These are phyloP conservation scores for Dryadula phaetusa DNA, from an alignment of 2,888 invertebrate genomes.

Conservation along the genomic window DNA sequence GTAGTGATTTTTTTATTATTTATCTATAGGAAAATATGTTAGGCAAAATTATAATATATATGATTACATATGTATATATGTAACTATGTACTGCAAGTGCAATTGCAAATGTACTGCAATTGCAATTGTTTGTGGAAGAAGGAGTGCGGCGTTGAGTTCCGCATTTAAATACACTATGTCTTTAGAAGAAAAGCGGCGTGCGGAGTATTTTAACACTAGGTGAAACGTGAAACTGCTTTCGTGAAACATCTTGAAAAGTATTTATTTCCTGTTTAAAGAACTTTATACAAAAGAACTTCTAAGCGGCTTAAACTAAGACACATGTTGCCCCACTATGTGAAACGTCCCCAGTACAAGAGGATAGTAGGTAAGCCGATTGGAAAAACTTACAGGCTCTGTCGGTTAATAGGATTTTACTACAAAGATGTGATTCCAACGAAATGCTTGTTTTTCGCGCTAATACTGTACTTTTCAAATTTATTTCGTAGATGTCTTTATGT, in stretches of 20 bases:
- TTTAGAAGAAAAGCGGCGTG: no score
- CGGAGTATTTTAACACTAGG: no score
- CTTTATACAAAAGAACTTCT: constrained; percentile 2
- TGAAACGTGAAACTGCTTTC: no score
- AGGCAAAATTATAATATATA: no score
- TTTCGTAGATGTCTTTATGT: background rate
- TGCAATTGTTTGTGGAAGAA: no score
- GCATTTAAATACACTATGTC: no score
- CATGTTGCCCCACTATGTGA: constrained; percentile 31
- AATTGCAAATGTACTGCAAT: no score
- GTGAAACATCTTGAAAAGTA: background rate
- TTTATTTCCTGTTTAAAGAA: background rate
- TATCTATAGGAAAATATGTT: no score
- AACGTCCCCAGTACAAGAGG: constrained; percentile 32
- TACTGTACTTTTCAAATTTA: constrained; percentile 32
- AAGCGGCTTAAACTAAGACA: constrained; percentile 15
- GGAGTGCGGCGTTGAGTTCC: no score
- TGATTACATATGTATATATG: no score
- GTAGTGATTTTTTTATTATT: no score
- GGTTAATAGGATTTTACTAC: constrained; percentile 61
- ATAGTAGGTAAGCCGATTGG: constrained; percentile 64
- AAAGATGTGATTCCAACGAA: constrained; percentile 48
- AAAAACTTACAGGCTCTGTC: constrained; percentile 59
- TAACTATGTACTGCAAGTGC: no score
- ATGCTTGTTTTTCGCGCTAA: constrained; percentile 41